phyloP scores from a whole-genome alignment of 2,797 vertebrate genomes.

The Pseudochromis fuscus region DNA sequence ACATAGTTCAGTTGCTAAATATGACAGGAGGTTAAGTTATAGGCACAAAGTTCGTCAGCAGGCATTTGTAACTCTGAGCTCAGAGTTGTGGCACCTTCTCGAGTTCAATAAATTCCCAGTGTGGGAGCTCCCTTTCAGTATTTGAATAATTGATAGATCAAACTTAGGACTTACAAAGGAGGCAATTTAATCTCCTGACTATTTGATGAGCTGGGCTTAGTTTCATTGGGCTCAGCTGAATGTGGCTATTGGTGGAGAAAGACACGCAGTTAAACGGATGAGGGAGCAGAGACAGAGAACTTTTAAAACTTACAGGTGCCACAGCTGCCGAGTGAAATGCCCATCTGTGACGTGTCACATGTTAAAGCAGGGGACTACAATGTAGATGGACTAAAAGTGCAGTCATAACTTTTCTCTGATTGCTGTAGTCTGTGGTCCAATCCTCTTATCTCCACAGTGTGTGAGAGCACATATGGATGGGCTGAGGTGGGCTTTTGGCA shows the following conservation, averaged over 20 bases:
- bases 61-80: conserved; percentile 65
- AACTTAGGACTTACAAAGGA: conserved; percentile 81
- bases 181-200: conserved; percentile 85
- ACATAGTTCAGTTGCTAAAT: conserved; percentile 41
- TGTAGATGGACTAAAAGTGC: neutral
- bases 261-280: conserved; percentile 59
- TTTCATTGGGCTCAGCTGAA: conserved; percentile 73
- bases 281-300: conserved; percentile 47
- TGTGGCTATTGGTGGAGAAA: conserved; percentile 60
- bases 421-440: conserved; percentile 12
- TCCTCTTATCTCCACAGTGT: conserved; percentile 47
- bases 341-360: conserved; percentile 11
- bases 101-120: conserved; percentile 76
- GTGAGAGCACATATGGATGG: conserved; percentile 56
- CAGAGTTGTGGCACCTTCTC: conserved; percentile 76
- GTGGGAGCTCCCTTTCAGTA: conserved; percentile 78
- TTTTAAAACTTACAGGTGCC: conserved; percentile 51
- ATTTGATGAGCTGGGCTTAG: conserved; percentile 79
- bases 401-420: neutral
- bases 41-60: conserved; percentile 61
- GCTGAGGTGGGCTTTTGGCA: conserved; percentile 63
- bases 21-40: conserved; percentile 32
- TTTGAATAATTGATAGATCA: conserved; percentile 85
- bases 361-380: neutral
- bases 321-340: conserved; percentile 29